Conservation (phyloP, 1,140 invertebrate genomes). For the Neotoxoptera formosana region DNA sequence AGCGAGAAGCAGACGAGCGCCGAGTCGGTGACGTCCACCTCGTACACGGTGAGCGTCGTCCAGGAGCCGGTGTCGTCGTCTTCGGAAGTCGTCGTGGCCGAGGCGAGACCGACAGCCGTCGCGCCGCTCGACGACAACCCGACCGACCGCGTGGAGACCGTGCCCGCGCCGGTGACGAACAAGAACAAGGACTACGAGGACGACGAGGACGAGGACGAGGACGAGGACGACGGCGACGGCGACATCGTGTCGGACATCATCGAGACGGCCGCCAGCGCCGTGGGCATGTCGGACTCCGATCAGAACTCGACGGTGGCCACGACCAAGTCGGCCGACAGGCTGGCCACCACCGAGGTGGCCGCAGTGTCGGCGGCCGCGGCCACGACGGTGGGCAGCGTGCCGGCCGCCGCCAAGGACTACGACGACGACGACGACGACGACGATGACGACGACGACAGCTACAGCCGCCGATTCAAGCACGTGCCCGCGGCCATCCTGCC, state of each 20-base stretch:
- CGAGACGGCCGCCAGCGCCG: conserved; percentile 60
- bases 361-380: neutral
- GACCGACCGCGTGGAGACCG: conserved; percentile 60
- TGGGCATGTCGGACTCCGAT: conserved; percentile 59
- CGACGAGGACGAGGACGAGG: conserved; percentile 61
- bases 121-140: conserved; percentile 58
- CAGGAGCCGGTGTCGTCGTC: conserved; percentile 44
- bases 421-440: conserved; percentile 49
- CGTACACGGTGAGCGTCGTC: conserved; percentile 60
- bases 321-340: neutral
- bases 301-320: conserved; percentile 42
- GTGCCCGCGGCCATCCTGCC: too few species aligned
- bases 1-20: conserved; percentile 11
- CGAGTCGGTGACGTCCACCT: conserved; percentile 60
- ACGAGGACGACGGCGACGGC: conserved; percentile 62
- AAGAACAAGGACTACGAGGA: conserved; percentile 58
- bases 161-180: conserved; percentile 49
- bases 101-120: neutral
- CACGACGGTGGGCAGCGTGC: conserved; percentile 17
- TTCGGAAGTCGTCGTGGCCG: neutral
- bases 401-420: conserved; percentile 35
- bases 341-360: neutral
- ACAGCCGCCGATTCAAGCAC: conserved; percentile 37
- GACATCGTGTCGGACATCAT: conserved; percentile 61
- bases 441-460: conserved; percentile 56